phyloP scores from a whole-genome alignment of 2,797 vertebrate species.

The Clarias laeviceps region DNA sequence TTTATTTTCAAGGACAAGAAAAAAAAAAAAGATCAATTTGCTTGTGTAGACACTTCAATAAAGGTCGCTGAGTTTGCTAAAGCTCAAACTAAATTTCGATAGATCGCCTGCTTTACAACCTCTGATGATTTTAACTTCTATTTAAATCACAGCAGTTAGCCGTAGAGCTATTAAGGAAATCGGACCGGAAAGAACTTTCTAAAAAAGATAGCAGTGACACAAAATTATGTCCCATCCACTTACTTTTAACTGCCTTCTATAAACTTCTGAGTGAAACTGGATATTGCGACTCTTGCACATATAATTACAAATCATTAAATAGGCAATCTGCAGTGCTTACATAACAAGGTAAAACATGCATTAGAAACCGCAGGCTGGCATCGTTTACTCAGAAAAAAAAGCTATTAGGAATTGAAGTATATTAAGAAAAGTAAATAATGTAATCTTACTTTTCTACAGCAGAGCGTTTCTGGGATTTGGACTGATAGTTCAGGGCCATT shows the following conservation, averaged over 20 bases:
- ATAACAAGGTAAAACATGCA: slow-evolving; percentile 35
- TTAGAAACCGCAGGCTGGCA: slow-evolving; percentile 25
- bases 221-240: slow-evolving; percentile 17
- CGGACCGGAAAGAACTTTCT: slow-evolving; percentile 13
- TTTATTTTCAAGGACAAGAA: not conserved
- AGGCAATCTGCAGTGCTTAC: slow-evolving; percentile 2
- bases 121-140: not conserved
- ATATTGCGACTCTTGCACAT: slow-evolving; percentile 26
- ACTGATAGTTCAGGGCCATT: slow-evolving; percentile 97
- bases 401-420: slow-evolving; percentile 9
- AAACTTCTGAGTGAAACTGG: slow-evolving; percentile 37
- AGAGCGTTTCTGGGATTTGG: slow-evolving; percentile 95
- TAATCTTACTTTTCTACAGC: slow-evolving; percentile 93
- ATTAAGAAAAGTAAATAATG: slow-evolving; percentile 19
- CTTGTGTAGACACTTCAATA: not conserved
- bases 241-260: slow-evolving; percentile 22
- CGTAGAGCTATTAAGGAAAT: slow-evolving; percentile 17
- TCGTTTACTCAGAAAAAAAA: slow-evolving; percentile 7
- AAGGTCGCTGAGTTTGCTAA: not conserved
- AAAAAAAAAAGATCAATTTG: not conserved
- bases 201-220: slow-evolving; percentile 28
- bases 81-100: slow-evolving; percentile 22
- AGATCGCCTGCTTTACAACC: slow-evolving; percentile 19
- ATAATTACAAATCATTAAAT: slow-evolving; percentile 35
- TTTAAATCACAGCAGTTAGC: slow-evolving; percentile 29